Conservation (phyloP, 1,140 invertebrate genomes). For the Eufriesea mexicana region DNA sequence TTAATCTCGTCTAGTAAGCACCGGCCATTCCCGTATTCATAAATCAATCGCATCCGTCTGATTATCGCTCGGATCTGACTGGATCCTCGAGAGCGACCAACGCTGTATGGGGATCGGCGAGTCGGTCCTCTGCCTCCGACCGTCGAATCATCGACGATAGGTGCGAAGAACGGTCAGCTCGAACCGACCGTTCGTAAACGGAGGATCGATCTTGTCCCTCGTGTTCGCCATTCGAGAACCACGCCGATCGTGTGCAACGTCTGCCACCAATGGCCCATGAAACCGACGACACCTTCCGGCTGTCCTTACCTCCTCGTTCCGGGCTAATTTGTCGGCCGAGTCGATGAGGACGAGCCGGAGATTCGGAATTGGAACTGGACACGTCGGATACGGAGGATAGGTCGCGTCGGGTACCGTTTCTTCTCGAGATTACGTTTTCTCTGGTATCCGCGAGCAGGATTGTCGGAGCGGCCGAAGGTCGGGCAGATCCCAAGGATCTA, state of each 20-base stretch:
- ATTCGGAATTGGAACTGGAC: too few relatives aligned
- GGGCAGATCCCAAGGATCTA: neutral
- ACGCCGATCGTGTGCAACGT: neutral
- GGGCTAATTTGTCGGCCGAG: too few relatives aligned
- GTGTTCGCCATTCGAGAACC: neutral
- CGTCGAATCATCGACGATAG: slow-evolving; percentile 41
- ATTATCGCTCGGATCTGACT: slow-evolving; percentile 78
- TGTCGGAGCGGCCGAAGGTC: neutral
- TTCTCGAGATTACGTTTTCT: neutral
- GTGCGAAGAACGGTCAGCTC: slow-evolving; percentile 20
- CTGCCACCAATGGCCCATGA: too few relatives aligned
- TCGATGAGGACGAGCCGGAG: too few relatives aligned
- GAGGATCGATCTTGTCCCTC: neutral
- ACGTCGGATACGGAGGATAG: too few relatives aligned
- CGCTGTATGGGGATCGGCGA: slow-evolving; percentile 43
- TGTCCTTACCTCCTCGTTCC: too few relatives aligned
- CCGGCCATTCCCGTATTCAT: slow-evolving; percentile 68
- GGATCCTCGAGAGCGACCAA: slow-evolving; percentile 8
- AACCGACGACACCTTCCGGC: neutral
- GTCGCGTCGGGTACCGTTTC: too few relatives aligned
- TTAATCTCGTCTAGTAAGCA: slow-evolving; percentile 73
- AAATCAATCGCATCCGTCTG: slow-evolving; percentile 77
- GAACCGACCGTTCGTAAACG: neutral
- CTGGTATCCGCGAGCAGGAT: neutral
- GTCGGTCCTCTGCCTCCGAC: slow-evolving; percentile 14